These are phyloP conservation scores for Pantala flavescens DNA, from an alignment of 1,140 invertebrate genomes.

Conservation along the genomic window DNA sequence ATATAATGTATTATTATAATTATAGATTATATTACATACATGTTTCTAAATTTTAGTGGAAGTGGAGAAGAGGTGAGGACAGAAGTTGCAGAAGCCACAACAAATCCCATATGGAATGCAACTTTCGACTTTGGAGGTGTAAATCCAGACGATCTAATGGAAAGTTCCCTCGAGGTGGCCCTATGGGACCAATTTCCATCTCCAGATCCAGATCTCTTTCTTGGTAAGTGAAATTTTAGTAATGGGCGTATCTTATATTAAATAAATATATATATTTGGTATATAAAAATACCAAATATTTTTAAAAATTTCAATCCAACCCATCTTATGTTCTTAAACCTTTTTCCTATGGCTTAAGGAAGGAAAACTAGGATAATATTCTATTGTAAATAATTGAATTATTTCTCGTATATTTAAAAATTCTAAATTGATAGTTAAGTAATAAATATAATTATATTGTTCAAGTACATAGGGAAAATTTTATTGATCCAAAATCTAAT, in stretches of 20 bases:
- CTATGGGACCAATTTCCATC: constrained; percentile 70
- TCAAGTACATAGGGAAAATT: too few relatives aligned
- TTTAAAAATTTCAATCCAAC: too few relatives aligned
- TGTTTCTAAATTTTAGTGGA: background rate
- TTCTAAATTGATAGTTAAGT: too few relatives aligned
- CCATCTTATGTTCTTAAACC: too few relatives aligned
- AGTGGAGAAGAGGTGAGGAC: constrained; percentile 47
- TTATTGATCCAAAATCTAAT: too few relatives aligned
- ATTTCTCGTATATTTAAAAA: too few relatives aligned
- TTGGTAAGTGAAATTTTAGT: constrained; percentile 44
- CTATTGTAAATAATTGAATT: too few relatives aligned
- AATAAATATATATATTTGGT: constrained; percentile 13
- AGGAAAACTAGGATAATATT: too few relatives aligned
- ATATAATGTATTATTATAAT: too few relatives aligned
- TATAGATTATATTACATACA: too few relatives aligned
- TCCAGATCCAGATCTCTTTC: constrained; percentile 67
- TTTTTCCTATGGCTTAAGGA: too few relatives aligned
- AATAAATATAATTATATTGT: too few relatives aligned
- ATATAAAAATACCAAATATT: background rate
- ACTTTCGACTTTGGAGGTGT: constrained; percentile 71
- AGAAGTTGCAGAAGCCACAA: constrained; percentile 66
- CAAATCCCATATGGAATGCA: constrained; percentile 81
- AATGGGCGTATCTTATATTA: constrained; percentile 29
- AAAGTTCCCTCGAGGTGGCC: constrained; percentile 70
- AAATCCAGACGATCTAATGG: constrained; percentile 62